phyloP scores from a whole-genome alignment of 2,113 vertebrate genomes.

The Ameiurus melas region DNA sequence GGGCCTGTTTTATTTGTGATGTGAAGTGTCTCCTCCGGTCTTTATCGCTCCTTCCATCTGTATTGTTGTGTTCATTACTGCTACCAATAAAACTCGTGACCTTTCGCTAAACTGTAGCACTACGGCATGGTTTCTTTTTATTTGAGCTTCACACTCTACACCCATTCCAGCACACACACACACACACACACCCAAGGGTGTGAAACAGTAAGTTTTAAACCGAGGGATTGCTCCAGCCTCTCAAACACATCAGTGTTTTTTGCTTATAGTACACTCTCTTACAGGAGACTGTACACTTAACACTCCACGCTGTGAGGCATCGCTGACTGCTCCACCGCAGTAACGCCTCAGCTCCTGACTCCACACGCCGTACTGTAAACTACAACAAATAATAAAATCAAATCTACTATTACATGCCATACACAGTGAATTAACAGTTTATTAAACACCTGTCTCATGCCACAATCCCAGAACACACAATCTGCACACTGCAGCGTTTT shows the following conservation, averaged over 20 bases:
- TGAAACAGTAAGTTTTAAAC: conserved; percentile 33
- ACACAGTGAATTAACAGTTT: conserved; percentile 13
- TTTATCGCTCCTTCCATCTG: not conserved
- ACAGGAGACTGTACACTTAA: conserved; percentile 24
- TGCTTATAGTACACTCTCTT: conserved; percentile 20
- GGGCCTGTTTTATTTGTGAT: not conserved
- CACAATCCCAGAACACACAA: conserved; percentile 19
- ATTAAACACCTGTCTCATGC: conserved; percentile 25
- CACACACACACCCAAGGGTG: conserved; percentile 22
- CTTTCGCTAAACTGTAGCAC: conserved; percentile 15
- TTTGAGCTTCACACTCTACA: conserved; percentile 30
- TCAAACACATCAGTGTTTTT: conserved; percentile 11
- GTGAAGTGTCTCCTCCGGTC: not conserved
- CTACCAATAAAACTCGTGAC: not conserved
- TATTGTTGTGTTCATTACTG: not conserved
- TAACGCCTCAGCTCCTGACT: not conserved
- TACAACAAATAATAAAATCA: not conserved
- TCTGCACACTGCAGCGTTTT: not conserved
- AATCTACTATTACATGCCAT: not conserved
- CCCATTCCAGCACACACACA: not conserved
- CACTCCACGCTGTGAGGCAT: conserved; percentile 16
- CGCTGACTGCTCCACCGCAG: conserved; percentile 6
- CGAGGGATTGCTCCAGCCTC: conserved; percentile 2
- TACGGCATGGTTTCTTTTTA: conserved; percentile 8
- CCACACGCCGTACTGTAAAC: not conserved